Conservation (phyloP, 2,888 invertebrate species). For the Elmis aenea region DNA sequence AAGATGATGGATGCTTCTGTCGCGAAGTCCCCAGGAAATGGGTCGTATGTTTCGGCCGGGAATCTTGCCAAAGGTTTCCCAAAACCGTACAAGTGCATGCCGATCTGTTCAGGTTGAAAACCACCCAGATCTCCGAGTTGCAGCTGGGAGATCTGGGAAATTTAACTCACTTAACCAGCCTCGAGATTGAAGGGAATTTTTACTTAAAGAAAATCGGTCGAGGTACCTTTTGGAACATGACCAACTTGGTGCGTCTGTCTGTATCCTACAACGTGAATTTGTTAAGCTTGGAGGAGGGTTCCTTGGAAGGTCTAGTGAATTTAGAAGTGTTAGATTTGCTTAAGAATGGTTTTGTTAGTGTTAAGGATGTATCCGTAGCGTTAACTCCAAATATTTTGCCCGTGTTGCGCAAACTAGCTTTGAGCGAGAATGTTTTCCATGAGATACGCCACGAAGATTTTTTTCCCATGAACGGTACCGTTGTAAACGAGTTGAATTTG, state of each 20-base stretch:
- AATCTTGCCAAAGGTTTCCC: constrained; percentile 50
- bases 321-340: constrained; percentile 50
- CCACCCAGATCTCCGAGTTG: constrained; percentile 49
- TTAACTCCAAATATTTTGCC: constrained; percentile 48
- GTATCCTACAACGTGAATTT: constrained; percentile 54
- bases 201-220: constrained; percentile 49
- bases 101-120: constrained; percentile 48
- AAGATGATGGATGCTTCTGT: constrained; percentile 49
- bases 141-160: constrained; percentile 45
- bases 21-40: constrained; percentile 43
- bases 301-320: constrained; percentile 51
- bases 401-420: constrained; percentile 46
- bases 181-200: constrained; percentile 55
- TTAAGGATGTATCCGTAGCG: constrained; percentile 47
- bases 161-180: constrained; percentile 42
- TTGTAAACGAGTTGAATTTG: constrained; percentile 48
- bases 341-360: constrained; percentile 52
- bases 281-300: constrained; percentile 43
- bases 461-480: constrained; percentile 46
- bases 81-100: constrained; percentile 46
- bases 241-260: constrained; percentile 49
- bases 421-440: constrained; percentile 53
- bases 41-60: constrained; percentile 53
- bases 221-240: constrained; percentile 50
- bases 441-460: constrained; percentile 48